Evolutionary conservation across 2,113 vertebrate genomes (phyloP).

Genomic region (Ctenodactylus gundi): DNA sequence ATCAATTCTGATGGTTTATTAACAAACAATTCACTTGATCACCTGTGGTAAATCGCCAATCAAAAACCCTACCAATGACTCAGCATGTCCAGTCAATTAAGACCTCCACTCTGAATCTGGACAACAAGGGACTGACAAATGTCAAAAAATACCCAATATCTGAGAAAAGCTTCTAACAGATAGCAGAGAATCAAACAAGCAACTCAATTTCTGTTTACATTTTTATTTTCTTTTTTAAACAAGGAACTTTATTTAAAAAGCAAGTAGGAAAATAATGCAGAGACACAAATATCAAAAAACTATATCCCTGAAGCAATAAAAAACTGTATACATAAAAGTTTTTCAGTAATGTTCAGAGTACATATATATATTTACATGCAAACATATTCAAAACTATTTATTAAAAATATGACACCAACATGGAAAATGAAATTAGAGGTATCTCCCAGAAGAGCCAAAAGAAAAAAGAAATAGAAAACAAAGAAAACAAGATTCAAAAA

Average conservation of each 20-base stretch:
- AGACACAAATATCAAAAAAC: background rate
- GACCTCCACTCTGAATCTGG: background rate
- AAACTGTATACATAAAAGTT: background rate
- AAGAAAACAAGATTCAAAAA: background rate
- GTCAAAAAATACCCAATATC: background rate
- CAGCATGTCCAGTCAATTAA: background rate
- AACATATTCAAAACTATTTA: background rate
- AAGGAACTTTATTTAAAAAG: too few relatives aligned
- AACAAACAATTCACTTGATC: background rate
- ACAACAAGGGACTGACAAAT: background rate
- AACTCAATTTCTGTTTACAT: too few relatives aligned
- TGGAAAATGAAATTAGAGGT: background rate
- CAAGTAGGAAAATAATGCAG: background rate
- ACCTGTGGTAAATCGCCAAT: background rate
- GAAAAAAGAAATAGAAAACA: background rate
- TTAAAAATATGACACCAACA: background rate
- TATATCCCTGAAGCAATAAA: background rate
- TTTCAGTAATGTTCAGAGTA: background rate
- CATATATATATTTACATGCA: background rate
- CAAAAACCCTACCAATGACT: background rate
- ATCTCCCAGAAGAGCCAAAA: background rate
- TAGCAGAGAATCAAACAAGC: background rate
- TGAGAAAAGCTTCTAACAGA: slow-evolving; percentile 2
- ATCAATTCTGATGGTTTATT: background rate
- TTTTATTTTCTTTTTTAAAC: too few relatives aligned